phyloP scores from a whole-genome alignment of 2,888 invertebrate genomes.

The Salticus scenicus region DNA sequence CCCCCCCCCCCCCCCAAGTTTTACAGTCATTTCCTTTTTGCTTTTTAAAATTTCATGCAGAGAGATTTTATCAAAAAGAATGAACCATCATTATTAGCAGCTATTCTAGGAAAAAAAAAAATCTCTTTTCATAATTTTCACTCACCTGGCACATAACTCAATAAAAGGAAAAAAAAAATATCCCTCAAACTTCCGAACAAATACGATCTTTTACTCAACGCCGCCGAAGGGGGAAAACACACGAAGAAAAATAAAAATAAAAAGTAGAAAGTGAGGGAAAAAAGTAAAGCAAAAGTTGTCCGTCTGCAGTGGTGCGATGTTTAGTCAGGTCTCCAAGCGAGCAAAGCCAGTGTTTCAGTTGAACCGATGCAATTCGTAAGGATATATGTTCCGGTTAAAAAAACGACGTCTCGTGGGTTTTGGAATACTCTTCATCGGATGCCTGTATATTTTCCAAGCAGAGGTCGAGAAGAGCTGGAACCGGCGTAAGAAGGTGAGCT shows the following conservation, averaged over 20 bases:
- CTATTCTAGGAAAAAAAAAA: too few species aligned
- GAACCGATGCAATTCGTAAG: not conserved
- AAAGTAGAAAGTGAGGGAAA: not conserved
- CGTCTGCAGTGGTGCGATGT: constrained; percentile 1
- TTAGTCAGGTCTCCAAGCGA: not conserved
- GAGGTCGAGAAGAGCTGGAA: constrained; percentile 2
- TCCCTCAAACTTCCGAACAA: not conserved
- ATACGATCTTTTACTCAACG: not conserved
- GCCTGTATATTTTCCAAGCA: not conserved
- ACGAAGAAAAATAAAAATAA: not conserved
- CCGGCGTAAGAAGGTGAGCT: not conserved
- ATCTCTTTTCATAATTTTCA: too few species aligned
- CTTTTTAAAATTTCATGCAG: too few species aligned
- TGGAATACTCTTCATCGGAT: not conserved
- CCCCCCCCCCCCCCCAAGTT: too few species aligned
- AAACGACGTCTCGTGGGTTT: constrained; percentile 26
- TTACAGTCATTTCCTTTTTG: too few species aligned
- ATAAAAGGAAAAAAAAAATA: too few species aligned
- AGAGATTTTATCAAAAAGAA: too few species aligned
- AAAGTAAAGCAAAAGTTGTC: not conserved
- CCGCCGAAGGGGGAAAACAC: not conserved
- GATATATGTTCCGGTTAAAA: constrained; percentile 36
- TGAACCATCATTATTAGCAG: too few species aligned
- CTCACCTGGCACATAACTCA: too few species aligned
- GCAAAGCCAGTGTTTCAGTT: not conserved